These are phyloP conservation scores for Pelecanoides urinatrix DNA, from an alignment of 2,113 vertebrate genomes.

Conservation along the genomic window DNA sequence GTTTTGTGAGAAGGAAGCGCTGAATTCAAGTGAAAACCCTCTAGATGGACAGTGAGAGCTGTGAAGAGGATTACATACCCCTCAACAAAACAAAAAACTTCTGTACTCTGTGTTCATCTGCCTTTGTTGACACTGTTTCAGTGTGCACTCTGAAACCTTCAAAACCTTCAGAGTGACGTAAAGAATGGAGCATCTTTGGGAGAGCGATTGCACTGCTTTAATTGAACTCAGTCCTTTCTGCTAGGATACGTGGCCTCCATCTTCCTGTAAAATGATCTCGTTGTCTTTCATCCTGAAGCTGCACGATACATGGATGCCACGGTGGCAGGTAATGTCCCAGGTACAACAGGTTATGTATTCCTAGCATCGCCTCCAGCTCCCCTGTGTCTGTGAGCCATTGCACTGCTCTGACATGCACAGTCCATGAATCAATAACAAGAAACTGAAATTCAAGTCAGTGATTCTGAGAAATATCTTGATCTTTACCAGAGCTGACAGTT, in stretches of 20 bases:
- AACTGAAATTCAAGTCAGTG: not conserved
- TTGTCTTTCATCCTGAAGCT: not conserved
- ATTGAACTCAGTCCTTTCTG: not conserved
- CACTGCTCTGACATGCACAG: too few relatives aligned
- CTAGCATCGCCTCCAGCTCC: not conserved
- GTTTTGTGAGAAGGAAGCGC: not conserved
- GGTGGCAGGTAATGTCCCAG: not conserved
- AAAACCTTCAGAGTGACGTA: not conserved
- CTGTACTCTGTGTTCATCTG: not conserved
- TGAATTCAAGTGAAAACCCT: not conserved
- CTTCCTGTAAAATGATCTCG: not conserved
- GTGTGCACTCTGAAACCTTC: not conserved
- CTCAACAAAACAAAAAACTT: not conserved
- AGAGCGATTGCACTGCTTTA: not conserved
- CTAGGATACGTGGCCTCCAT: not conserved
- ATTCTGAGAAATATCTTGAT: not conserved
- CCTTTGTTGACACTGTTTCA: not conserved
- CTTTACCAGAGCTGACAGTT: not conserved
- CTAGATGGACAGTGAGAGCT: not conserved
- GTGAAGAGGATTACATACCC: not conserved
- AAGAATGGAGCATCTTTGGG: not conserved
- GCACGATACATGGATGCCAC: accelerated
- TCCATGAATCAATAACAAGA: not conserved
- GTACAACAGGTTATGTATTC: not conserved
- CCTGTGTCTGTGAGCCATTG: not conserved